phyloP scores from a whole-genome alignment of 2,113 vertebrate genomes.

The Amblyopsis rosae region DNA sequence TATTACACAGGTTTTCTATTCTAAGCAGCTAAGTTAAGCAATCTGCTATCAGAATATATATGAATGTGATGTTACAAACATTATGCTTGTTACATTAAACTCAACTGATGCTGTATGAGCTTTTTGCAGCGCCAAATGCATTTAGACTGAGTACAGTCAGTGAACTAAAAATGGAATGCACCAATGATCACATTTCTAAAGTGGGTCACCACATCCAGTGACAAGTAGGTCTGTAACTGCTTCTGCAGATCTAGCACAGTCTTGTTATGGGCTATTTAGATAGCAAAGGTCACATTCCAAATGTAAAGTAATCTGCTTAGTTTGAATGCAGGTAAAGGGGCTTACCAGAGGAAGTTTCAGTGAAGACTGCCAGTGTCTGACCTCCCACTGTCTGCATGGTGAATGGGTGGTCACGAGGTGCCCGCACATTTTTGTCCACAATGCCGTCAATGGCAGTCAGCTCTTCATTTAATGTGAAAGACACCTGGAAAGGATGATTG shows the following conservation, averaged over 20 bases:
- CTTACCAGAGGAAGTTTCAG: constrained; percentile 89
- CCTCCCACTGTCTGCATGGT: constrained; percentile 94
- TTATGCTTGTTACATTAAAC: too few species aligned
- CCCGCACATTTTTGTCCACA: constrained; percentile 86
- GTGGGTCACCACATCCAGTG: too few species aligned
- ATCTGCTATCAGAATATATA: too few species aligned
- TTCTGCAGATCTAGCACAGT: background rate
- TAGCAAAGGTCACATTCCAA: background rate
- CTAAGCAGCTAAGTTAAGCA: too few species aligned
- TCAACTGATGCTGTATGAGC: too few species aligned
- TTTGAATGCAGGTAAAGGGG: background rate
- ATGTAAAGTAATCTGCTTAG: background rate
- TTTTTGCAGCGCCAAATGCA: too few species aligned
- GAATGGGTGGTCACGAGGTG: constrained; percentile 94
- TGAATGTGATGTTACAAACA: too few species aligned
- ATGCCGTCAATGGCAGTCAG: constrained; percentile 86
- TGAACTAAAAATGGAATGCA: too few species aligned
- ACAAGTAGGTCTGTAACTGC: too few species aligned
- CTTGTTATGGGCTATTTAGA: background rate
- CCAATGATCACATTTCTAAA: too few species aligned
- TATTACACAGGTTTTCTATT: too few species aligned
- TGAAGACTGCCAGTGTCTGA: constrained; percentile 93
- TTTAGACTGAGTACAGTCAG: too few species aligned
- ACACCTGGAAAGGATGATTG: constrained; percentile 78
- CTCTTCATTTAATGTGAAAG: constrained; percentile 96